A percentile compares a stretch with the other conserved stretches of the same genome.
These are phyloP conservation scores for Syncerus caffer DNA, from an alignment of 2,797 vertebrate genomes.

Conservation along the genomic window DNA sequence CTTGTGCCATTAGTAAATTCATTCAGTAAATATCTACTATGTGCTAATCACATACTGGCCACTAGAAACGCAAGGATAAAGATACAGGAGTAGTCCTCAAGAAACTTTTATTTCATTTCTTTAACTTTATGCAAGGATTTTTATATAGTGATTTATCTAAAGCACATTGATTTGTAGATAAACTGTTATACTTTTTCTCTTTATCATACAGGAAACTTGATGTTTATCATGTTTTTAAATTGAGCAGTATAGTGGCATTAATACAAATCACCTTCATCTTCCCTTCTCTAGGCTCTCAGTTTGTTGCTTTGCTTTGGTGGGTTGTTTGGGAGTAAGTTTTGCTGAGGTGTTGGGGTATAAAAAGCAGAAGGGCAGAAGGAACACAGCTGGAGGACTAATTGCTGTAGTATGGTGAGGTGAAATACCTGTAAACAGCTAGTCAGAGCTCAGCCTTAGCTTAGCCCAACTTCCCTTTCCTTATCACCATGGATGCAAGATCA, in stretches of 20 bases:
- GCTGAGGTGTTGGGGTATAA: neutral
- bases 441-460: neutral
- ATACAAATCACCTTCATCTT: neutral
- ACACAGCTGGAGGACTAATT: neutral
- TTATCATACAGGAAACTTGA: neutral
- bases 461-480: neutral
- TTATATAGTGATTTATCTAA: neutral
- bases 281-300: neutral
- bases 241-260: neutral
- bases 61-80: neutral
- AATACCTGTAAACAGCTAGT: neutral
- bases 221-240: neutral
- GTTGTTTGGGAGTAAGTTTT: neutral
- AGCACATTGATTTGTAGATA: neutral
- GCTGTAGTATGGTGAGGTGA: neutral
- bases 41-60: neutral
- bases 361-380: neutral
- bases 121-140: neutral
- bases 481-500: neutral
- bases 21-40: neutral
- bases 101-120: neutral
- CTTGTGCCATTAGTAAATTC: neutral
- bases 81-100: neutral
- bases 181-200: neutral
- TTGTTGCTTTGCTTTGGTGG: neutral